phyloP scores from a whole-genome alignment of 2,797 vertebrate species.

The Neosilurus hyrtlii region DNA sequence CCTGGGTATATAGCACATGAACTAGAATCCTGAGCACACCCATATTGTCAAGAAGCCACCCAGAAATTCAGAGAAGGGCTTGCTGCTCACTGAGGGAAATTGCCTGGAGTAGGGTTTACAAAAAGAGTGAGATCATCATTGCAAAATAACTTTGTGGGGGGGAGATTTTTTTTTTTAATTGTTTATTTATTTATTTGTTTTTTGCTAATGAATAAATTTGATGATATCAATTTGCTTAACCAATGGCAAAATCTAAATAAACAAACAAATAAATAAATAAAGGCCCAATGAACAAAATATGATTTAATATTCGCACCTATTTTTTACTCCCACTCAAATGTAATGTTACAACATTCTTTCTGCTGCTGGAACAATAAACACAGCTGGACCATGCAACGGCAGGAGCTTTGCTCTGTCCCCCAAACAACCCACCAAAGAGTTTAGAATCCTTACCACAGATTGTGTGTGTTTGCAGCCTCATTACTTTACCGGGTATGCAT shows the following conservation, averaged over 20 bases:
- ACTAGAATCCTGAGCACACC: no score
- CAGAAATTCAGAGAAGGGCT: no score
- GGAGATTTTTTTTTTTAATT: no score
- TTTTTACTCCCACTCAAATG: background rate
- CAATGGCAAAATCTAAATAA: background rate
- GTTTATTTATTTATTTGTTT: no score
- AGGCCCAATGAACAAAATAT: background rate
- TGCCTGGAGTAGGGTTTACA: no score
- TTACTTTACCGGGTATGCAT: background rate
- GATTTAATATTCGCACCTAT: background rate
- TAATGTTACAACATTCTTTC: constrained; percentile 22
- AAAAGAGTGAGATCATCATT: no score
- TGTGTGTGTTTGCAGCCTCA: background rate
- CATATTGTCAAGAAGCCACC: no score
- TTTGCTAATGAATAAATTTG: no score
- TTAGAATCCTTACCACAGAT: background rate
- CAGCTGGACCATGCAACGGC: constrained; percentile 18
- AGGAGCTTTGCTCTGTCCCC: constrained; percentile 4
- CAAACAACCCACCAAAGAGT: background rate
- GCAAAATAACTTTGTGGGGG: no score
- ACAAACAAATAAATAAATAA: background rate
- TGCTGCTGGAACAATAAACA: constrained; percentile 22
- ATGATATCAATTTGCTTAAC: background rate
- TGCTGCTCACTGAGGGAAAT: no score
- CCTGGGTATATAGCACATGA: background rate